Evolutionary conservation across 37 sponge, comb jelly and placozoan genomes (phyloP).

Genomic region (Beroe forskalii): DNA sequence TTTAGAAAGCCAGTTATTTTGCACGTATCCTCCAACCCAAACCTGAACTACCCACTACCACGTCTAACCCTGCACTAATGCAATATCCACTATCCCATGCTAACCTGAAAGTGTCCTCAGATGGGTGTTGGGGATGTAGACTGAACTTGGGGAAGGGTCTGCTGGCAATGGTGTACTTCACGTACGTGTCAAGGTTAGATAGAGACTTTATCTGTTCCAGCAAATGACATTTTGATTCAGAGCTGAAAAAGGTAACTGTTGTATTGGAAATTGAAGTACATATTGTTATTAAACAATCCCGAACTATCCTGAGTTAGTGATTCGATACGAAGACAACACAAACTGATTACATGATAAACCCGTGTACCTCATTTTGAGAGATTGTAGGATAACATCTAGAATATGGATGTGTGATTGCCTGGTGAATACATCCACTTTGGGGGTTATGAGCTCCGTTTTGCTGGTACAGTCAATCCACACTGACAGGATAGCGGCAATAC

Average conservation of each 20-base stretch:
- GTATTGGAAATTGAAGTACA: too few relatives aligned
- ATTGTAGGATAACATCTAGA: not conserved
- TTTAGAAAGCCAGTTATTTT: too few relatives aligned
- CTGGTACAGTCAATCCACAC: constrained; percentile 2
- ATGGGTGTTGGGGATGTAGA: constrained; percentile 3
- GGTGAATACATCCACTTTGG: constrained; percentile 5
- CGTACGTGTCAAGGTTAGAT: not conserved
- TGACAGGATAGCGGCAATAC: constrained; percentile 26
- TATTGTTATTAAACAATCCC: too few relatives aligned
- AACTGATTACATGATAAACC: too few relatives aligned
- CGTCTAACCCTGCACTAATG: too few relatives aligned
- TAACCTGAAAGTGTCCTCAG: constrained; percentile 48
- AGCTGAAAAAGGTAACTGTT: too few relatives aligned
- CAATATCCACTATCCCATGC: too few relatives aligned
- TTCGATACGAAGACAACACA: too few relatives aligned
- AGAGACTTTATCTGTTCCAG: not conserved
- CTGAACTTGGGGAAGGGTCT: not conserved
- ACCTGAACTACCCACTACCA: too few relatives aligned
- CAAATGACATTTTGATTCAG: not conserved
- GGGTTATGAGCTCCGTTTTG: not conserved
- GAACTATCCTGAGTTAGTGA: too few relatives aligned
- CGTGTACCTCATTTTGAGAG: constrained; percentile 1
- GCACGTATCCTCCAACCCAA: too few relatives aligned
- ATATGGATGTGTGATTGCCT: not conserved
- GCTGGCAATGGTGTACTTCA: constrained; percentile 1